Percentiles rank a stretch among this genome's conserved stretches.
Conservation (phyloP, 1,140 invertebrate genomes). For the Brachionus paranguensis region DNA sequence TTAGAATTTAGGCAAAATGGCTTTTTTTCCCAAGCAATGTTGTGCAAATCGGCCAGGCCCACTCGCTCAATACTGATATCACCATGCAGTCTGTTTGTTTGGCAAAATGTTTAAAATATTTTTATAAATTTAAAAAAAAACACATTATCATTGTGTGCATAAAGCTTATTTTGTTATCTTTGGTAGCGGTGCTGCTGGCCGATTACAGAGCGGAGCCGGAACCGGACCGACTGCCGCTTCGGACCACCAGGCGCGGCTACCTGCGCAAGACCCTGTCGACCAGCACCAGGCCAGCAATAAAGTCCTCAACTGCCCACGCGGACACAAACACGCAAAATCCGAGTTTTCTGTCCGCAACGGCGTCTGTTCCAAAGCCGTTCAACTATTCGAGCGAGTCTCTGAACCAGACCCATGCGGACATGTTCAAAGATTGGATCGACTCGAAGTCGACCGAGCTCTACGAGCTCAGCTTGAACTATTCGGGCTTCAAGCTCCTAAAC, state of each 20-base stretch:
- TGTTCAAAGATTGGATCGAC: slow-evolving; percentile 31
- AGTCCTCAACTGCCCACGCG: not conserved
- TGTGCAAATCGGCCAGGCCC: not conserved
- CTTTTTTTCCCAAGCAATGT: not conserved
- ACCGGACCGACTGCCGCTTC: not conserved
- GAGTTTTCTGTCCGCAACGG: not conserved
- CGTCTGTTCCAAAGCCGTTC: not conserved
- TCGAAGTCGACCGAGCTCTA: slow-evolving; percentile 3
- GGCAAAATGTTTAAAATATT: slow-evolving; percentile 19
- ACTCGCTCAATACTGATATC: not conserved
- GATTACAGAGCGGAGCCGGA: not conserved
- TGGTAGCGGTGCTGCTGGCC: not conserved
- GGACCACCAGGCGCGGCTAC: not conserved
- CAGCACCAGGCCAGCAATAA: not conserved
- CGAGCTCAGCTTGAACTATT: slow-evolving; percentile 30
- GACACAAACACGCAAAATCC: not conserved
- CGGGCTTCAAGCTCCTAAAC: slow-evolving; percentile 14
- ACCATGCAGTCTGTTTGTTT: not conserved
- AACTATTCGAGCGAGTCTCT: not conserved
- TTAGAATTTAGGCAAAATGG: not conserved
- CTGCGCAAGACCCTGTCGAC: not conserved
- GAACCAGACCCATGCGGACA: slow-evolving; percentile 22
- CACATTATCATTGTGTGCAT: slow-evolving; percentile 4
- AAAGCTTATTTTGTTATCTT: not conserved
- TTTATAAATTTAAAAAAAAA: slow-evolving; percentile 28